Percentiles rank a stretch among this genome's conserved stretches.
phyloP scores from a whole-genome alignment of 2,113 vertebrate species.

The Mesoclemmys tuberculata region DNA sequence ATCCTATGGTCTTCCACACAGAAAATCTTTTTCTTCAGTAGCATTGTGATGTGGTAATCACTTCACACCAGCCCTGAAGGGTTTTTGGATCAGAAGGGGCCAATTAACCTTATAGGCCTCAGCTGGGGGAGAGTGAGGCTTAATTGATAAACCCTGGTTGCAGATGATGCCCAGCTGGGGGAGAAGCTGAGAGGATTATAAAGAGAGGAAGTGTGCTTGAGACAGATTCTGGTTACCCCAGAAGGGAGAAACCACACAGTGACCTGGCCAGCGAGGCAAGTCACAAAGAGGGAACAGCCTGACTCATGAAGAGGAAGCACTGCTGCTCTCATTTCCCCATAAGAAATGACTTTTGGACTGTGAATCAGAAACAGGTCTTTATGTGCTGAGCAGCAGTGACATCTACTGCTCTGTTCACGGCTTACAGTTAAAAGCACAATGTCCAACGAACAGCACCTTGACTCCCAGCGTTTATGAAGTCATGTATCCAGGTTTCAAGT shows the following conservation, averaged over 20 bases:
- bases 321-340: neutral
- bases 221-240: neutral
- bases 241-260: neutral
- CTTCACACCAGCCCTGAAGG: neutral
- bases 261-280: neutral
- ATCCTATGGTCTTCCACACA: neutral
- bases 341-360: rapidly evolving
- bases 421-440: neutral
- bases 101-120: neutral
- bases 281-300: neutral
- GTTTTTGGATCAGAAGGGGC: neutral
- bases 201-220: neutral
- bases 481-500: rapidly evolving
- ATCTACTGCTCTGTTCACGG: constrained; percentile 41
- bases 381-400: constrained; percentile 39
- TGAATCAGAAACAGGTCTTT: neutral
- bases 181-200: neutral
- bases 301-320: neutral
- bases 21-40: neutral
- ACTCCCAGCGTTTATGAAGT: rapidly evolving
- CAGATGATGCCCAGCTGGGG: neutral
- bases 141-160: neutral
- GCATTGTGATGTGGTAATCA: neutral
- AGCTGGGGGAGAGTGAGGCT: neutral
- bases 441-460: neutral